Evolutionary conservation across 2,888 invertebrate genomes (phyloP).

Genomic region (Pelosia muscerda): DNA sequence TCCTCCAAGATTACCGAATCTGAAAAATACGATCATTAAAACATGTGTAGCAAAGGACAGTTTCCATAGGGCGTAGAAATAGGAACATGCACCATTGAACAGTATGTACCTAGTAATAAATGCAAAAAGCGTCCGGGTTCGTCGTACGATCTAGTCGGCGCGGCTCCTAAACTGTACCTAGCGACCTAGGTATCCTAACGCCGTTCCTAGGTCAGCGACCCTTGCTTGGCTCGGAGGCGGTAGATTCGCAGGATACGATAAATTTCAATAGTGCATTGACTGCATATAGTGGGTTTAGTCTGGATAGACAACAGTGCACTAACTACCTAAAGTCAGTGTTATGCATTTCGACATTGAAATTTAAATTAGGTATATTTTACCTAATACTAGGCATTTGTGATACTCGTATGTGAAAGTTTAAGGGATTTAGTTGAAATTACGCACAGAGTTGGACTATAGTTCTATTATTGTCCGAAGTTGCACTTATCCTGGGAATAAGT

Average conservation of each 20-base stretch:
- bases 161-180: constrained; percentile 64
- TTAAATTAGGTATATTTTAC: not conserved
- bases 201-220: constrained; percentile 79
- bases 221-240: constrained; percentile 73
- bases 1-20: too few relatives aligned
- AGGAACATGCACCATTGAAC: constrained; percentile 23
- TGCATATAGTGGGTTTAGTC: constrained; percentile 64
- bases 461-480: too few relatives aligned
- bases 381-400: not conserved
- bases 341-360: constrained; percentile 1
- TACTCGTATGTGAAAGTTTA: not conserved
- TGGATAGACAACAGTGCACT: constrained; percentile 56
- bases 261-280: constrained; percentile 85
- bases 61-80: constrained; percentile 4
- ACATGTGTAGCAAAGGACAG: not conserved
- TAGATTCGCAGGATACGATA: constrained; percentile 84
- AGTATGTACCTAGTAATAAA: constrained; percentile 54
- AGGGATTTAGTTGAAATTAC: not conserved
- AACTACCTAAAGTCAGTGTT: not conserved
- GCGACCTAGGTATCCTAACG: constrained; percentile 76
- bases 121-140: constrained; percentile 75
- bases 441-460: not conserved
- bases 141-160: constrained; percentile 68
- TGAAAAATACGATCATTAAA: not conserved
- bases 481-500: too few relatives aligned